Conservation (phyloP, 2,888 invertebrate species). For the Helobdella robusta region DNA sequence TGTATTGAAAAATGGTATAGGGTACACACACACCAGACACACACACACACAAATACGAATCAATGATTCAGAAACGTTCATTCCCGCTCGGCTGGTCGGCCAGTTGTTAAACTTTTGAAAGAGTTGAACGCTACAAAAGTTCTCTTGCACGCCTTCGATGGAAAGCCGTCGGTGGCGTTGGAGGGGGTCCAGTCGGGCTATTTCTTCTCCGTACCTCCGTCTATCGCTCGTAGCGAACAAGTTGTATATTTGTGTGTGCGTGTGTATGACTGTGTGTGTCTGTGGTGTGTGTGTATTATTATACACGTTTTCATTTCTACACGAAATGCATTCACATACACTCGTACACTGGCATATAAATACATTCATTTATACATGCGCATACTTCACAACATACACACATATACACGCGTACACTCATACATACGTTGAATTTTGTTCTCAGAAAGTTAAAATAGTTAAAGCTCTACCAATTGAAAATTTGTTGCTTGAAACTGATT, state of each 20-base stretch:
- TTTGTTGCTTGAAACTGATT: slow-evolving; percentile 51
- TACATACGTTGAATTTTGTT: not conserved
- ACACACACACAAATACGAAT: too few species aligned
- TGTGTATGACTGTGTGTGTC: not conserved
- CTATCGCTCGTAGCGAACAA: slow-evolving; percentile 45
- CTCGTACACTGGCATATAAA: too few species aligned
- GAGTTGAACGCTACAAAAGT: slow-evolving; percentile 44
- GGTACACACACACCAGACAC: too few species aligned
- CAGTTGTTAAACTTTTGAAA: slow-evolving; percentile 45
- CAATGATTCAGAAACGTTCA: slow-evolving; percentile 51
- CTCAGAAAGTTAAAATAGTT: slow-evolving; percentile 46
- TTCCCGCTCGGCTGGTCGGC: slow-evolving; percentile 50
- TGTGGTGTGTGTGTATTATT: too few species aligned
- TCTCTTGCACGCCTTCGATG: slow-evolving; percentile 51
- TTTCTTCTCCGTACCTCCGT: slow-evolving; percentile 51
- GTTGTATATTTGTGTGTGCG: slow-evolving; percentile 31
- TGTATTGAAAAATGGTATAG: too few species aligned
- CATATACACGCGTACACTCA: too few species aligned
- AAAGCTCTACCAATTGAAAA: slow-evolving; percentile 46
- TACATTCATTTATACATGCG: too few species aligned
- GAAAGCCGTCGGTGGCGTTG: slow-evolving; percentile 44
- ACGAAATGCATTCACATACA: too few species aligned
- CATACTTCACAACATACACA: too few species aligned
- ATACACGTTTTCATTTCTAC: too few species aligned
- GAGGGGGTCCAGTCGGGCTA: slow-evolving; percentile 47